Percentiles rank a stretch among this genome's conserved stretches.
Conservation (phyloP, 2,113 vertebrate species). For the Tapirus terrestris region DNA sequence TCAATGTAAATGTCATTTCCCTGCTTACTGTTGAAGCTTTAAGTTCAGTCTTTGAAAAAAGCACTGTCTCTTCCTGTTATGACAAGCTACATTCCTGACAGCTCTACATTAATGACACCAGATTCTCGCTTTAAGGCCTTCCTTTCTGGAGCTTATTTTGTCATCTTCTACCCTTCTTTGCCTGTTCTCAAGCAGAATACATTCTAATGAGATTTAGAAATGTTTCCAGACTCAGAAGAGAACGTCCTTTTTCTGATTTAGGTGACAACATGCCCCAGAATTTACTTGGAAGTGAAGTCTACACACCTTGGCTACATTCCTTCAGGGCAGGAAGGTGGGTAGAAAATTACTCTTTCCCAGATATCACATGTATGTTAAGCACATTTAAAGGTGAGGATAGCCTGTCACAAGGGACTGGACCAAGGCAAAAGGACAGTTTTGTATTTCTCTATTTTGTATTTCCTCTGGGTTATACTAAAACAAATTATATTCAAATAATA, state of each 20-base stretch:
- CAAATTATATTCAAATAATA: background rate
- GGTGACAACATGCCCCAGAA: background rate
- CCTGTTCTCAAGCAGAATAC: conserved; percentile 60
- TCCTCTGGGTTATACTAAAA: background rate
- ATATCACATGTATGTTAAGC: background rate
- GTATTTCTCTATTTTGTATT: background rate
- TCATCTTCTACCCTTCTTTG: background rate
- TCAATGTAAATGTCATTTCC: conserved; percentile 78
- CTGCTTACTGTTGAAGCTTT: conserved; percentile 71
- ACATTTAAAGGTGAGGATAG: background rate
- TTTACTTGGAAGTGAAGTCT: background rate
- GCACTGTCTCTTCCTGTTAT: conserved; percentile 68
- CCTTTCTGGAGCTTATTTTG: conserved; percentile 63
- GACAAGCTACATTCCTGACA: conserved; percentile 70
- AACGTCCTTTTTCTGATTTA: background rate
- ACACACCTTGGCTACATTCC: background rate
- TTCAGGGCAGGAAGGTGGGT: background rate
- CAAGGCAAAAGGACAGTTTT: background rate
- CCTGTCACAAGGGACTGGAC: background rate
- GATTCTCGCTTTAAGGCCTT: conserved; percentile 72
- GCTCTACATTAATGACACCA: conserved; percentile 80
- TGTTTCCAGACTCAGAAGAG: conserved; percentile 38
- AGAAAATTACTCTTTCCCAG: background rate
- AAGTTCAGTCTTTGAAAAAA: conserved; percentile 75
- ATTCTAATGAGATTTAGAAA: conserved; percentile 71